Conservation (phyloP, 2,797 vertebrate species). For the Chiroxiphia lanceolata region DNA sequence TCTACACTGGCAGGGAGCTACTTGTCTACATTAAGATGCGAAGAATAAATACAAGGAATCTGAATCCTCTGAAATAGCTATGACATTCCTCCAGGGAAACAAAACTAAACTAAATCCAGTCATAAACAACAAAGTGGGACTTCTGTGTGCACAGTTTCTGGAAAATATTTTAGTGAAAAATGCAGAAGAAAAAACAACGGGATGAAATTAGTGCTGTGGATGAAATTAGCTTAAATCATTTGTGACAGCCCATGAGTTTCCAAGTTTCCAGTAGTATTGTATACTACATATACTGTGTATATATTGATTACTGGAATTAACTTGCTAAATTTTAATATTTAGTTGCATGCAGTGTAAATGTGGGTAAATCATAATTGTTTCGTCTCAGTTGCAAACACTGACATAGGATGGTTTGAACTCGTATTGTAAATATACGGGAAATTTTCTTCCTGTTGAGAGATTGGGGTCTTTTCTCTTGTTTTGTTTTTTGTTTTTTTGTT, state of each 20-base stretch:
- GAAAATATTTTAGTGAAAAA: not conserved
- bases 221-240: not conserved
- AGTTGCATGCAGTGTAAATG: not conserved
- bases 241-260: too few relatives aligned
- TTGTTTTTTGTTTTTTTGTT: not conserved
- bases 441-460: not conserved
- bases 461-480: not conserved
- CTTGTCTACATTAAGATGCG: not conserved
- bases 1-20: not conserved
- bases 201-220: not conserved
- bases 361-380: not conserved
- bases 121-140: not conserved
- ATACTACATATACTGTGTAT: too few relatives aligned
- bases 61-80: not conserved
- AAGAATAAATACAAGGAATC: not conserved
- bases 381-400: not conserved
- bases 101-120: not conserved
- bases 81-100: not conserved
- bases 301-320: not conserved
- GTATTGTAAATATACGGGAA: not conserved
- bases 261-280: too few relatives aligned
- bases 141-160: not conserved
- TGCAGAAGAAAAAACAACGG: accelerated
- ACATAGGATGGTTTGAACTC: not conserved
- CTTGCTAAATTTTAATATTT: not conserved